Base-by-base conservation (phyloP, 2,113 vertebrate genomes). In the Notothenia rossii region DNA sequence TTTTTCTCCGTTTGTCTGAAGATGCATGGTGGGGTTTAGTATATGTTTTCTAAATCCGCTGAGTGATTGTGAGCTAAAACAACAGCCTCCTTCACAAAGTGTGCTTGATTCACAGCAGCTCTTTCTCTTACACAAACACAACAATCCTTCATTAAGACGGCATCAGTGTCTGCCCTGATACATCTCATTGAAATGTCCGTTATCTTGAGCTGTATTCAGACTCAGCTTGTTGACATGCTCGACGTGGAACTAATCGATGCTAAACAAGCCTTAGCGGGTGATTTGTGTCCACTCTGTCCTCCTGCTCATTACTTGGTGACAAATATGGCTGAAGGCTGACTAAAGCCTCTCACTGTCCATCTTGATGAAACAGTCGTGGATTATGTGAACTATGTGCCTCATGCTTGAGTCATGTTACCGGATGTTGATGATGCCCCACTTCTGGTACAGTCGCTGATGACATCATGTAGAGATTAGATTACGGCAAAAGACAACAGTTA, bases 391-490 rank as follows among this genome's bases (percentile, higher is more conserved):
- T 56, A 60, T 68, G 20, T 83, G 77, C 76, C 66, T 55, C 72
- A 69, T 68, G 77, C 68, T 86, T 85, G 88, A 93, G 81, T 92
- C 91, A 84, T 75, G 49, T 80, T 22, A 29, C 69, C 22, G 62
- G 83, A 87, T 85, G 86, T 10, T 53, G 86, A 86, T 75, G 87
- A 79, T 78, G 88, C 72, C 67, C 73, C 81, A 74, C 75, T 89
- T 89, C 83, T 89, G 69, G 77, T 84, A 70, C 76, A 75, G 56
- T 65, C 58, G 33, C 51, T 29, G 85, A 90, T 92, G 91, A 83
- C 86, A 85, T 92, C 85, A 88, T 80, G 49, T 58, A 54, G 75
- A 79, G 75, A 82, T 86, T 25, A 80, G 70, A 91, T 79, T 65
- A 77, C 12, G 20, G 58, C 56, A 2, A 22, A 88, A 45, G 79